Percentiles rank a stretch among this genome's conserved stretches.
Conservation (phyloP, 2,888 invertebrate genomes). For the Hyposoter dolosus region DNA sequence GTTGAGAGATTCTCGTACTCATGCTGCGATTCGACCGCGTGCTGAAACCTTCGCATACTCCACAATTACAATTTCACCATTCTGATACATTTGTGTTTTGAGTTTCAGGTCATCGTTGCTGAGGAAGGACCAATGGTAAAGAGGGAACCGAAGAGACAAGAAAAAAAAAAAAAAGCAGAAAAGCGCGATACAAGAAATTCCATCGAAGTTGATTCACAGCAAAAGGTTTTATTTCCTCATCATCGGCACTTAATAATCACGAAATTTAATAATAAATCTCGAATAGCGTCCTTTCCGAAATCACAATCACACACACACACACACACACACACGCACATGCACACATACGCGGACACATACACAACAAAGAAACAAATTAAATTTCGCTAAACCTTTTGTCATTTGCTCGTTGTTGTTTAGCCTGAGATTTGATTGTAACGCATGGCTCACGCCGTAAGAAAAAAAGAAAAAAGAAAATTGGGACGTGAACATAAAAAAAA, state of each 20-base stretch:
- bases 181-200: neutral
- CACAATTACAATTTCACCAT: neutral
- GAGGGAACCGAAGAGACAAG: neutral
- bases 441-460: conserved; percentile 81
- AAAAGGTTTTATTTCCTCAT: conserved; percentile 30
- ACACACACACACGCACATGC: neutral
- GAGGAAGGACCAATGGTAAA: neutral
- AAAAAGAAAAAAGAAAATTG: conserved; percentile 27
- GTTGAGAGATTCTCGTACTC: neutral
- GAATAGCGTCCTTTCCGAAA: conserved; percentile 40
- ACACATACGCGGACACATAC: conserved; percentile 3
- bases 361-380: conserved; percentile 1
- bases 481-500: conserved; percentile 43
- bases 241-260: conserved; percentile 32
- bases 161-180: neutral
- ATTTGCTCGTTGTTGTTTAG: conserved; percentile 83
- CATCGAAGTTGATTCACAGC: neutral
- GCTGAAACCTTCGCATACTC: neutral
- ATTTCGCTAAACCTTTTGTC: conserved; percentile 58
- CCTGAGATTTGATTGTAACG: conserved; percentile 83
- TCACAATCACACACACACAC: neutral
- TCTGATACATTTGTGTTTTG: conserved; percentile 60
- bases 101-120: conserved; percentile 67
- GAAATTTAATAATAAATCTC: conserved; percentile 32
- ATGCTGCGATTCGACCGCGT: neutral